Evolutionary conservation across 2,797 vertebrate species (phyloP).

Genomic region (Falco rusticolus): DNA sequence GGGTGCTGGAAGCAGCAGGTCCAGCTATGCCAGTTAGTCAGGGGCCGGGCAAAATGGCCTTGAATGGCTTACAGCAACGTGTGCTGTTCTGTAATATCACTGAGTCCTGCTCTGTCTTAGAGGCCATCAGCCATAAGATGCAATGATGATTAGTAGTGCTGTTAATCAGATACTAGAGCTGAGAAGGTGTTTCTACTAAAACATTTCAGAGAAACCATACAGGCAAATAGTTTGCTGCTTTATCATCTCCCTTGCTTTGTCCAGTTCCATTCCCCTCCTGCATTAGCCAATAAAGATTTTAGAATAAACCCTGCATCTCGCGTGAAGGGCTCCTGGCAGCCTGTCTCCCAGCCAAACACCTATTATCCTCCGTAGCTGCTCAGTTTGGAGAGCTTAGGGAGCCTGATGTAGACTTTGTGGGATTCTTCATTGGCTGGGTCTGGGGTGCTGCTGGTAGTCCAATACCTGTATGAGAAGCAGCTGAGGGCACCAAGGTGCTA

Average conservation of each 20-base stretch:
- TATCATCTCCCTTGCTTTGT: not conserved
- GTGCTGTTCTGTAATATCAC: not conserved
- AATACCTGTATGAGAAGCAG: not conserved
- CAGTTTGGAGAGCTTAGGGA: not conserved
- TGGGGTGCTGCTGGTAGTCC: not conserved
- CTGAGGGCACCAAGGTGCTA: not conserved
- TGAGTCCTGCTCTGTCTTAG: not conserved
- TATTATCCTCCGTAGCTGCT: rapidly evolving
- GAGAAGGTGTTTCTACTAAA: not conserved
- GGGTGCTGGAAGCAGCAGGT: not conserved
- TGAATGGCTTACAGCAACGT: not conserved
- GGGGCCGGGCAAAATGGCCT: not conserved
- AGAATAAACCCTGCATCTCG: not conserved
- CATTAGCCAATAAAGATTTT: not conserved
- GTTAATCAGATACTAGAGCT: not conserved
- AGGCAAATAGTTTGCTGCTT: not conserved
- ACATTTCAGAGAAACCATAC: not conserved
- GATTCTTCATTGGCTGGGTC: not conserved
- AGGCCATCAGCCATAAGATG: not conserved
- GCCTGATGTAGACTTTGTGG: not conserved
- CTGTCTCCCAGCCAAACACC: not conserved
- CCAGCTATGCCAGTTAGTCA: too few species aligned
- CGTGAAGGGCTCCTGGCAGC: rapidly evolving
- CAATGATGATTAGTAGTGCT: not conserved
- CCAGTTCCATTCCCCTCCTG: not conserved